These are phyloP conservation scores for Opisthograptis luteolata DNA, from an alignment of 2,888 invertebrate species.

Conservation along the genomic window DNA sequence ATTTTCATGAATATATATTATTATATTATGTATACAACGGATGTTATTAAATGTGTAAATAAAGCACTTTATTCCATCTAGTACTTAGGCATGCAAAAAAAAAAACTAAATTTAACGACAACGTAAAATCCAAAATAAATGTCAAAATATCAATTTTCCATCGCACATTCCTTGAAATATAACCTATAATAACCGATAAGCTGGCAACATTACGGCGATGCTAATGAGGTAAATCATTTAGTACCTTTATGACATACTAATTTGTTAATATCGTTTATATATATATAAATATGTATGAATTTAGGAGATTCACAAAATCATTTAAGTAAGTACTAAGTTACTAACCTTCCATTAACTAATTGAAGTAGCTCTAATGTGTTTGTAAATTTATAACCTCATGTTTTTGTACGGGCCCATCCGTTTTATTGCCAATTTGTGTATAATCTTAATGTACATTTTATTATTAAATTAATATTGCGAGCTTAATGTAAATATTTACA, in stretches of 20 bases:
- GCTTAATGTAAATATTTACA: neutral
- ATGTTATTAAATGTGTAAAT: too few species aligned
- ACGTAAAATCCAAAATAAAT: too few species aligned
- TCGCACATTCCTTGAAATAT: too few species aligned
- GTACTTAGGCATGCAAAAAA: too few species aligned
- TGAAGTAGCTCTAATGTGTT: conserved; percentile 2
- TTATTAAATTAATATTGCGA: conserved; percentile 7
- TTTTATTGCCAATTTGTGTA: conserved; percentile 5
- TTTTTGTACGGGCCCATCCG: conserved; percentile 3
- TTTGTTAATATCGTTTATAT: neutral
- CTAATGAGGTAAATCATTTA: too few species aligned
- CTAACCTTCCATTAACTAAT: neutral
- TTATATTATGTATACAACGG: too few species aligned
- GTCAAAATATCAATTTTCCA: too few species aligned
- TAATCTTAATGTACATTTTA: neutral
- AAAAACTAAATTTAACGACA: too few species aligned
- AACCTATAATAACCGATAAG: too few species aligned
- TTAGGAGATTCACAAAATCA: neutral
- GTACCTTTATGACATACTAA: neutral
- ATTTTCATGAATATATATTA: too few species aligned
- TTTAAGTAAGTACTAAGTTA: neutral
- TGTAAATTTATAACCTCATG: neutral
- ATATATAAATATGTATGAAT: neutral
- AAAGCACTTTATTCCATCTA: too few species aligned
- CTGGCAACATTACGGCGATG: too few species aligned